Evolutionary conservation across 2,888 invertebrate genomes (phyloP).

Genomic region (Dendrolimus houi): DNA sequence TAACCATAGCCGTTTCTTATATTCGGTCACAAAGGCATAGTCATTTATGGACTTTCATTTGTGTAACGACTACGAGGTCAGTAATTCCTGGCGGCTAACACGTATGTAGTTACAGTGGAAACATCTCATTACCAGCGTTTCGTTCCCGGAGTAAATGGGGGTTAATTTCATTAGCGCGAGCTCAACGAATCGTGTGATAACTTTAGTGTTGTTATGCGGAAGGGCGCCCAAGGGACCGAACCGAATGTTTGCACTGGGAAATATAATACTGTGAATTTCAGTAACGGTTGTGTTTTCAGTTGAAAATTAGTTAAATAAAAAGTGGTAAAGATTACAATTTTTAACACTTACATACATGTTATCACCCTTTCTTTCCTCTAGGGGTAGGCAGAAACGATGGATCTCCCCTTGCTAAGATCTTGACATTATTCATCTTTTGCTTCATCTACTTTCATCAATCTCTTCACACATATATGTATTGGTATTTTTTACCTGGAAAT

Average conservation of each 20-base stretch:
- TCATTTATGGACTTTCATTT: conserved; percentile 20
- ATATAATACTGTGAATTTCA: conserved; percentile 12
- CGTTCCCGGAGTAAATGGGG: conserved; percentile 55
- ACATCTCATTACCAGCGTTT: conserved; percentile 62
- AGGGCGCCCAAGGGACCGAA: conserved; percentile 50
- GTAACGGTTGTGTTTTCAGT: conserved; percentile 19
- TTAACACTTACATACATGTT: too few species aligned
- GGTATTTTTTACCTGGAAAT: too few species aligned
- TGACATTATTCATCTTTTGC: too few species aligned
- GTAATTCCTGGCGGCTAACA: conserved; percentile 36
- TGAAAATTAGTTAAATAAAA: too few species aligned
- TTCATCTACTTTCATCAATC: too few species aligned
- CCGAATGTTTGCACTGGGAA: conserved; percentile 32
- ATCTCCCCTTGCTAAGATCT: too few species aligned
- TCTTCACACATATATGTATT: too few species aligned
- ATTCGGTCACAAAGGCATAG: not conserved
- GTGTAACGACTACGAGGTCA: conserved; percentile 29
- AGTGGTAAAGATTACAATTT: too few species aligned
- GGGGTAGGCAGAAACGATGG: too few species aligned
- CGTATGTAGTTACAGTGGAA: conserved; percentile 49
- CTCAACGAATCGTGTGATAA: conserved; percentile 75
- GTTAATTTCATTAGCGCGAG: conserved; percentile 72
- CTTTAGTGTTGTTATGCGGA: conserved; percentile 66
- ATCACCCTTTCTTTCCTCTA: too few species aligned
- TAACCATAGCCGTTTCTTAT: too few species aligned